phyloP scores from a whole-genome alignment of 2,888 invertebrate species.

The Cecidostiba fungosa region DNA sequence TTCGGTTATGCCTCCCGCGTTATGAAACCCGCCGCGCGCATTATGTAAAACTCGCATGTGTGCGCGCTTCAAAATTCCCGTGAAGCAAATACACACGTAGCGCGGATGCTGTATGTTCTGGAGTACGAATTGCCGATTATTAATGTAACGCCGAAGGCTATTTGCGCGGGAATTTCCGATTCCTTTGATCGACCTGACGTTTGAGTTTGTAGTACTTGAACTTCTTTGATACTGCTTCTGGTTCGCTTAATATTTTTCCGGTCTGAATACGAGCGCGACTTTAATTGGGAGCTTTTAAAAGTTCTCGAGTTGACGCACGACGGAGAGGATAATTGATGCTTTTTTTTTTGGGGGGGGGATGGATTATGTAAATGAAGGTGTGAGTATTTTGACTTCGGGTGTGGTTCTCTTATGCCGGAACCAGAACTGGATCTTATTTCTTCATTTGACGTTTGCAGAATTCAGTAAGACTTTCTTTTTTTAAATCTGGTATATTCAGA shows the following conservation, averaged over 20 bases:
- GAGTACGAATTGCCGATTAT: background rate
- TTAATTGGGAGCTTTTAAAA: conserved; percentile 29
- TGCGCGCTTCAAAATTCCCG: background rate
- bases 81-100: background rate
- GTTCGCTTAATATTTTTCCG: background rate
- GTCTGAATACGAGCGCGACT: background rate
- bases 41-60: conserved; percentile 39
- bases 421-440: background rate
- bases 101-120: background rate
- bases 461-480: background rate
- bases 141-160: background rate
- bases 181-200: background rate
- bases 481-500: too few relatives aligned
- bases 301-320: background rate
- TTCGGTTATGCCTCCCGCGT: background rate
- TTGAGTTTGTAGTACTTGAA: background rate
- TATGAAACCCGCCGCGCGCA: conserved; percentile 29
- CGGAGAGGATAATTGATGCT: background rate
- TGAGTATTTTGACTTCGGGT: background rate
- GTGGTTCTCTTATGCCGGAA: background rate
- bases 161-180: background rate
- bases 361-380: background rate
- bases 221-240: background rate
- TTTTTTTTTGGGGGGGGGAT: background rate
- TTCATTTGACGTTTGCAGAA: background rate